Percentiles rank a stretch among this genome's conserved stretches.
Evolutionary conservation across 64 coral and sea anemone species (phyloP).

Genomic region (Cladopsammia gracilis): DNA sequence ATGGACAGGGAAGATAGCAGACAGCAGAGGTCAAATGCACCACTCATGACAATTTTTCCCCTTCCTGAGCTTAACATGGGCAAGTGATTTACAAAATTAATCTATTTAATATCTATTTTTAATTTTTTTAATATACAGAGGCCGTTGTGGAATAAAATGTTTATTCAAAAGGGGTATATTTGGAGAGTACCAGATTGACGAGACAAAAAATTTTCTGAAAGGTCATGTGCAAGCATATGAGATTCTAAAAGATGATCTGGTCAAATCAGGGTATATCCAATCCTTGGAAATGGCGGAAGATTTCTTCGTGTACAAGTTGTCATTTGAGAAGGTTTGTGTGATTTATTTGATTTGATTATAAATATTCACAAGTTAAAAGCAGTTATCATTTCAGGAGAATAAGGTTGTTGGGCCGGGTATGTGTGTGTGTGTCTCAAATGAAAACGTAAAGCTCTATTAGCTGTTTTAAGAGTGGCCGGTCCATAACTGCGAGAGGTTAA

Average conservation of each 20-base stretch:
- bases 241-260: constrained; percentile 22
- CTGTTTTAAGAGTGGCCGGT: too few relatives aligned
- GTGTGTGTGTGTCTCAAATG: too few relatives aligned
- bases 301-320: constrained; percentile 80
- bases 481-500: too few relatives aligned
- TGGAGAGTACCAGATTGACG: constrained; percentile 12
- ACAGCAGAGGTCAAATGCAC: too few relatives aligned
- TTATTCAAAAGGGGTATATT: constrained; percentile 70
- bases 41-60: too few relatives aligned
- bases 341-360: neutral
- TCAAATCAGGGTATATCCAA: constrained; percentile 68
- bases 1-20: too few relatives aligned
- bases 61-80: neutral
- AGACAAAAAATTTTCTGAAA: constrained; percentile 64
- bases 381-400: too few relatives aligned
- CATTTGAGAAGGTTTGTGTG: constrained; percentile 81
- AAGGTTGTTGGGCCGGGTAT: too few relatives aligned
- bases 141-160: constrained; percentile 3
- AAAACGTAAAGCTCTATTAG: too few relatives aligned
- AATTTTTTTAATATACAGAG: constrained; percentile 28
- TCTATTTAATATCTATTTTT: neutral
- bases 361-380: too few relatives aligned
- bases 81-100: neutral
- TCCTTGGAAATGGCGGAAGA: constrained; percentile 66
- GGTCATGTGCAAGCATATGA: constrained; percentile 33